A percentile compares a stretch with the other conserved stretches of the same genome.
Conservation (phyloP, 2,797 vertebrate species). For the Psittacula echo region DNA sequence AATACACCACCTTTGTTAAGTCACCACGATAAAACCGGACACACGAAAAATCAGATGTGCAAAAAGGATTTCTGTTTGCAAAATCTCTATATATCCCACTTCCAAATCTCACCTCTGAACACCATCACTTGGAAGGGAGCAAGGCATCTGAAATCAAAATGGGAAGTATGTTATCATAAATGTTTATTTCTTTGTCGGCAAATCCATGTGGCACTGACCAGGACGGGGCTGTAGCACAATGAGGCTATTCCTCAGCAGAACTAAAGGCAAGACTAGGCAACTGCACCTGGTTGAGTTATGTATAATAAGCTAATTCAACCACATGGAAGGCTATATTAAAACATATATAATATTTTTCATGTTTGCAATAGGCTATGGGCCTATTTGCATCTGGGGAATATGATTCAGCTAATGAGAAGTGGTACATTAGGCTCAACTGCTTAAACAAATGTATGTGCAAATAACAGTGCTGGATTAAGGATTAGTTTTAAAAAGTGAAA, state of each 20-base stretch:
- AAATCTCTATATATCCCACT: neutral
- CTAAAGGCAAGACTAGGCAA: neutral
- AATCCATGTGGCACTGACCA: neutral
- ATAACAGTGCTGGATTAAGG: neutral
- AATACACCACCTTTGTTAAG: neutral
- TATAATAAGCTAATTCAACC: neutral
- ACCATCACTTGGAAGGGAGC: neutral
- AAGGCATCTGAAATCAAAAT: neutral
- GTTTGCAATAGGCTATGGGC: neutral
- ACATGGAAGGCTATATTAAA: neutral
- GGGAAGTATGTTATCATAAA: neutral
- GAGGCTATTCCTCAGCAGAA: neutral
- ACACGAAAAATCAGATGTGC: accelerated
- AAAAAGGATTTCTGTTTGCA: neutral
- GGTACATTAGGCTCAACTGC: neutral
- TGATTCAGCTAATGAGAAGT: neutral
- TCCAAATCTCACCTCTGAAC: neutral
- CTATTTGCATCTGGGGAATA: neutral
- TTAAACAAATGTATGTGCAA: neutral
- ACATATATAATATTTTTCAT: neutral
- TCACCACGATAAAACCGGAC: accelerated
- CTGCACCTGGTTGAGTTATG: neutral
- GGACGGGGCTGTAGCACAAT: neutral
- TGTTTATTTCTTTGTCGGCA: neutral
- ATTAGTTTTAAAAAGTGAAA: neutral